Percentiles rank a stretch among this genome's conserved stretches.
Evolutionary conservation across 2,888 invertebrate species (phyloP).

Genomic region (Minunthozetes semirufus): DNA sequence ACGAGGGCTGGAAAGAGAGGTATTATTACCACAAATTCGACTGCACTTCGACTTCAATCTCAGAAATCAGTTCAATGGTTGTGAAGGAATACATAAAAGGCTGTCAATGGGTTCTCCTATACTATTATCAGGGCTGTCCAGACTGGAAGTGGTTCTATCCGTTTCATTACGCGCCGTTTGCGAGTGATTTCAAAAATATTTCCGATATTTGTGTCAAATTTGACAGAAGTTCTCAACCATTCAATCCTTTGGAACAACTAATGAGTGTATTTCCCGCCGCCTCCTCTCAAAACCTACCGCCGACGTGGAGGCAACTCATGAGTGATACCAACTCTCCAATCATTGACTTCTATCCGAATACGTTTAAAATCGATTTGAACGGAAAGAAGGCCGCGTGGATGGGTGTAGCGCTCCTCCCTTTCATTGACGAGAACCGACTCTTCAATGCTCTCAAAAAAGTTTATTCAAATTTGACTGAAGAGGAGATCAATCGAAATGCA

Average conservation of each 20-base stretch:
- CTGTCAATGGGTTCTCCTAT: slow-evolving; percentile 94
- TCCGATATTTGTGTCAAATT: slow-evolving; percentile 73
- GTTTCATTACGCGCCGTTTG: slow-evolving; percentile 99
- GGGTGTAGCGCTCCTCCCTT: slow-evolving; percentile 93
- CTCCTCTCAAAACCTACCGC: slow-evolving; percentile 84
- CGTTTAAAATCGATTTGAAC: slow-evolving; percentile 91
- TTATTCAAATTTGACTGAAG: slow-evolving; percentile 69
- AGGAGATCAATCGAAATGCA: slow-evolving; percentile 60
- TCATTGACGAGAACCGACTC: slow-evolving; percentile 82
- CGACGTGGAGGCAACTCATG: slow-evolving; percentile 90
- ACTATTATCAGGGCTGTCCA: slow-evolving; percentile 98
- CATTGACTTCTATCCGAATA: slow-evolving; percentile 96
- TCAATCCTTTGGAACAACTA: slow-evolving; percentile 92
- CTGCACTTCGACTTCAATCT: not conserved
- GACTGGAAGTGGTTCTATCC: slow-evolving; percentile 99
- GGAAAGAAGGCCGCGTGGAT: slow-evolving; percentile 98
- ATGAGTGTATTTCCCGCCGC: slow-evolving; percentile 99
- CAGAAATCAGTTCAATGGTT: slow-evolving; percentile 33
- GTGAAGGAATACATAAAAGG: slow-evolving; percentile 71
- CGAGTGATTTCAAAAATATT: slow-evolving; percentile 93
- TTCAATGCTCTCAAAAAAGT: slow-evolving; percentile 75
- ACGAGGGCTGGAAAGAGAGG: slow-evolving; percentile 94
- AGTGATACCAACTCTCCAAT: slow-evolving; percentile 80
- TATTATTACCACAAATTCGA: slow-evolving; percentile 95
- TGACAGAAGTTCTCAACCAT: slow-evolving; percentile 79